phyloP scores from a whole-genome alignment of 2,797 vertebrate species.

The Columba guinea region DNA sequence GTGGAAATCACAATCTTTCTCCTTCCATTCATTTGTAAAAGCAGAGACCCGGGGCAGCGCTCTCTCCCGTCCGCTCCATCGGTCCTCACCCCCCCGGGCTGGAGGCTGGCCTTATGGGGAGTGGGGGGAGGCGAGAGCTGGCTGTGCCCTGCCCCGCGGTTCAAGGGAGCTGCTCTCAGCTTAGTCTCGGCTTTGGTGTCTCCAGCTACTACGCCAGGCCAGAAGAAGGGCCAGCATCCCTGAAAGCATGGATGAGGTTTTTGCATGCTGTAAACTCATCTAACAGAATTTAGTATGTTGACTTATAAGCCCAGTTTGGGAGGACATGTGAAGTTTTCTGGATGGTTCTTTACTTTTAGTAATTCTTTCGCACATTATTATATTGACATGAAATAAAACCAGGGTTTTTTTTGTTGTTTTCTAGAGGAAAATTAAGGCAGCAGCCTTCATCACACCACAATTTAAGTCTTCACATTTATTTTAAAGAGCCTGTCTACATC shows the following conservation, averaged over 20 bases:
- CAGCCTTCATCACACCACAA: background rate
- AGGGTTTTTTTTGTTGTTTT: background rate
- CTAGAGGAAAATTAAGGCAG: background rate
- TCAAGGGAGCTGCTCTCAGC: accelerated
- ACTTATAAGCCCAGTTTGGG: background rate
- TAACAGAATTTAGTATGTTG: background rate
- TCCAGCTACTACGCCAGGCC: background rate
- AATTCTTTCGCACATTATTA: background rate
- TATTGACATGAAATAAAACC: background rate
- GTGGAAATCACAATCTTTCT: background rate
- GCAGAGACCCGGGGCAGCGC: background rate
- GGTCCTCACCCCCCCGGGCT: background rate
- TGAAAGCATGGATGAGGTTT: no score
- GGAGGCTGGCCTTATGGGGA: no score
- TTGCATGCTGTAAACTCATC: background rate
- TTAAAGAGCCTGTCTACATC: background rate
- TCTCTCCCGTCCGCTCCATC: accelerated
- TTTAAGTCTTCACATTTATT: background rate
- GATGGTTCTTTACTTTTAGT: background rate
- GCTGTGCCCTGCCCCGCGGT: background rate
- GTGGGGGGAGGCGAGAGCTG: background rate
- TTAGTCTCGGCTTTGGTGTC: background rate
- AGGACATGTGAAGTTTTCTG: background rate
- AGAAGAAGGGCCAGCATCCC: background rate
- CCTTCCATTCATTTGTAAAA: accelerated